Percentiles rank a stretch among this genome's conserved stretches.
phyloP scores from a whole-genome alignment of 2,888 invertebrate species.

The Epirrhoe alternata region DNA sequence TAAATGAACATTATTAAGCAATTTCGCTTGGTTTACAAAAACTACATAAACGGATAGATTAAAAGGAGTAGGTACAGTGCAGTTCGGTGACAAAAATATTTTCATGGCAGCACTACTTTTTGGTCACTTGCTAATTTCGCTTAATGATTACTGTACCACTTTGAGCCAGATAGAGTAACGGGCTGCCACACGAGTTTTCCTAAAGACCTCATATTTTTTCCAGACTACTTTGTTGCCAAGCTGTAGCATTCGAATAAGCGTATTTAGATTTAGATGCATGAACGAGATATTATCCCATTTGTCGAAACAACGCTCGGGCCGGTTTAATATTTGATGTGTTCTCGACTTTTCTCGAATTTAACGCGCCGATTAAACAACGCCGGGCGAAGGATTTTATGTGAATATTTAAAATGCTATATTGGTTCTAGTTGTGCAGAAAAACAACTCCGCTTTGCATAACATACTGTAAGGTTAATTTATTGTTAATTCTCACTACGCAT shows the following conservation, averaged over 20 bases:
- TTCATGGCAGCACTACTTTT: background rate
- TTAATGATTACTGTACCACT: too few relatives aligned
- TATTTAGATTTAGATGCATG: constrained; percentile 76
- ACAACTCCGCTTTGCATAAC: constrained; percentile 65
- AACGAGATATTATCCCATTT: constrained; percentile 79
- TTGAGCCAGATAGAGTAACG: too few relatives aligned
- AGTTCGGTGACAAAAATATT: background rate
- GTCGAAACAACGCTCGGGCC: constrained; percentile 76
- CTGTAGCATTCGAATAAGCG: constrained; percentile 53
- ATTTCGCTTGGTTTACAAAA: constrained; percentile 5
- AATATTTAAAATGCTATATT: constrained; percentile 83
- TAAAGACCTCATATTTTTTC: too few relatives aligned
- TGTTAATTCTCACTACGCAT: constrained; percentile 43
- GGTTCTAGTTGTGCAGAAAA: constrained; percentile 74
- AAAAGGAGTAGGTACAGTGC: background rate
- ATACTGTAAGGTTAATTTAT: constrained; percentile 60
- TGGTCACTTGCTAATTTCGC: background rate
- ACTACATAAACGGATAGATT: background rate
- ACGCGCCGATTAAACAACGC: constrained; percentile 82
- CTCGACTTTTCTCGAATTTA: constrained; percentile 84
- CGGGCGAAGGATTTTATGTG: constrained; percentile 80
- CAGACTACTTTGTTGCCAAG: background rate
- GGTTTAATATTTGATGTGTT: constrained; percentile 82
- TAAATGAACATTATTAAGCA: constrained; percentile 34
- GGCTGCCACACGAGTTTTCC: too few relatives aligned